Percentiles rank a stretch among this genome's conserved stretches.
phyloP scores from a whole-genome alignment of 2,888 invertebrate genomes.

The Drosophila subsilvestris region DNA sequence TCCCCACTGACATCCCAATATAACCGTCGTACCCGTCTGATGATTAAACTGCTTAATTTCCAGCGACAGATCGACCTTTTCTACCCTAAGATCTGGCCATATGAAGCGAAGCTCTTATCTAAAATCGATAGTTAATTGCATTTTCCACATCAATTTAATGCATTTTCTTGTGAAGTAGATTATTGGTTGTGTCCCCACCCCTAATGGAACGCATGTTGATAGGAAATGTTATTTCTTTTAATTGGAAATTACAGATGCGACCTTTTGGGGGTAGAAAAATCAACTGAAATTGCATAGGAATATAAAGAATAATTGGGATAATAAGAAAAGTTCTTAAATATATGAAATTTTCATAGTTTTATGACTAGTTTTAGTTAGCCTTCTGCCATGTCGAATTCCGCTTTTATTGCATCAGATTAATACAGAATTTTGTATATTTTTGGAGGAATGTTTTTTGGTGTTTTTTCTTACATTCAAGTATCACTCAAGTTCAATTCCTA shows the following conservation, averaged over 20 bases:
- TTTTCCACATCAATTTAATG: slow-evolving; percentile 59
- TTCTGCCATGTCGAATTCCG: too few relatives aligned
- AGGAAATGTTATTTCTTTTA: slow-evolving; percentile 12
- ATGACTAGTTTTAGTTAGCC: rapidly evolving
- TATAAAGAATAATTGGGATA: background rate
- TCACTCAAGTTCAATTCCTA: too few relatives aligned
- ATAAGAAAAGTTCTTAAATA: too few relatives aligned
- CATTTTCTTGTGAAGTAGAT: slow-evolving; percentile 32
- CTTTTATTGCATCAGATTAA: too few relatives aligned
- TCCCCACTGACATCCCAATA: slow-evolving; percentile 34
- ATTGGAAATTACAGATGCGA: slow-evolving; percentile 8
- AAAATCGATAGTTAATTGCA: slow-evolving; percentile 68
- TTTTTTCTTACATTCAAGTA: too few relatives aligned
- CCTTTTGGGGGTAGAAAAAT: background rate
- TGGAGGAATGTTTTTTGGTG: too few relatives aligned
- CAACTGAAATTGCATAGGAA: background rate
- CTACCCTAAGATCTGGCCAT: background rate
- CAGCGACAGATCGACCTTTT: slow-evolving; percentile 3
- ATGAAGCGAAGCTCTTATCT: slow-evolving; percentile 55
- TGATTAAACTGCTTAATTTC: slow-evolving; percentile 67
- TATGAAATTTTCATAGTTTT: too few relatives aligned
- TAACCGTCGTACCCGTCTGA: slow-evolving; percentile 6
- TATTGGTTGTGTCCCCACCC: slow-evolving; percentile 2
- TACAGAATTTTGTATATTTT: too few relatives aligned
- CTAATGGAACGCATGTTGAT: slow-evolving; percentile 23